These are phyloP conservation scores for Archips xylosteana DNA, from an alignment of 2,888 invertebrate species.

Conservation along the genomic window DNA sequence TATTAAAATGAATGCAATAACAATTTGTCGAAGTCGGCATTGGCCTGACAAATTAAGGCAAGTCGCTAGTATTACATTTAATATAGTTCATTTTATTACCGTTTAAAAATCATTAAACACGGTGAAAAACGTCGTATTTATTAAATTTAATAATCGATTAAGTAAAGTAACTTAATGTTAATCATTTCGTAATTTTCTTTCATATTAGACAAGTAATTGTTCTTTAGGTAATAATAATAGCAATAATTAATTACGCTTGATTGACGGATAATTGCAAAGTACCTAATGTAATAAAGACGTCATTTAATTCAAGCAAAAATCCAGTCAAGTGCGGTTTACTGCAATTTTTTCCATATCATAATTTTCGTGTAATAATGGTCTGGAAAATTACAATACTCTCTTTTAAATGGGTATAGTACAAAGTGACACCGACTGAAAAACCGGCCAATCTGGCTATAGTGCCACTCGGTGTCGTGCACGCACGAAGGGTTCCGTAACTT, in stretches of 20 bases:
- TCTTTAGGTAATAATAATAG: constrained; percentile 4
- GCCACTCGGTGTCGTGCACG: no score
- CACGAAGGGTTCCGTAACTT: no score
- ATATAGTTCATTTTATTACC: not conserved
- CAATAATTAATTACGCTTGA: not conserved
- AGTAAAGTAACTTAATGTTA: no score
- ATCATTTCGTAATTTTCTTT: constrained; percentile 14
- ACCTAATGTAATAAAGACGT: constrained; percentile 3
- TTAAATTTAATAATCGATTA: no score
- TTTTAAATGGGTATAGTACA: no score
- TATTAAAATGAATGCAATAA: not conserved
- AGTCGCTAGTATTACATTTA: not conserved
- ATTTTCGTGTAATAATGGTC: no score
- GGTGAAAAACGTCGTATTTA: not conserved
- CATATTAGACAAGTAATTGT: constrained; percentile 10
- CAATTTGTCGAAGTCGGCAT: not conserved
- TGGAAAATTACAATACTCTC: no score
- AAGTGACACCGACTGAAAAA: no score
- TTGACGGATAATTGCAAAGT: not conserved
- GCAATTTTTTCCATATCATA: no score
- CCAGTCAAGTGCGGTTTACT: not conserved
- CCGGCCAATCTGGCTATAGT: no score
- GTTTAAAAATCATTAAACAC: constrained; percentile 12
- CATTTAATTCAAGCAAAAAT: constrained; percentile 11
- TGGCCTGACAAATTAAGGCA: not conserved